Conservation (phyloP, 2,113 vertebrate genomes). For the Phrynosoma blainvillii region DNA sequence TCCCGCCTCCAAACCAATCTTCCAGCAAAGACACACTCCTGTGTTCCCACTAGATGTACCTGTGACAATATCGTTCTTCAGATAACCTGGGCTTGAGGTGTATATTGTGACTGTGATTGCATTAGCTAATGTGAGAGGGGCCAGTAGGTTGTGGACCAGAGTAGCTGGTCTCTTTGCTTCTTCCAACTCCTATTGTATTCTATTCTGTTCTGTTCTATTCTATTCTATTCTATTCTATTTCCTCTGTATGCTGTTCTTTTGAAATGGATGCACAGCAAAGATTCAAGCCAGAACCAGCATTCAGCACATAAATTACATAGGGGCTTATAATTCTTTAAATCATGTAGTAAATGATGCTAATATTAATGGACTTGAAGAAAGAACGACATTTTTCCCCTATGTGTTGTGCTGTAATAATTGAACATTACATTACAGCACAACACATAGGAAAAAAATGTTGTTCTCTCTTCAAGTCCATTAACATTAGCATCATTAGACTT, state of each 20-base stretch:
- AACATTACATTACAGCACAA: conserved; percentile 15
- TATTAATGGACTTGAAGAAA: not conserved
- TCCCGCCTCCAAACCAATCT: too few relatives aligned
- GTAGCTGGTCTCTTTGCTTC: not conserved
- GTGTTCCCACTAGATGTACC: too few relatives aligned
- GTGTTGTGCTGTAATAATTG: conserved; percentile 31
- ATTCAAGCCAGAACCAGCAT: not conserved
- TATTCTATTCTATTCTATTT: not conserved
- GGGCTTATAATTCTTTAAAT: not conserved
- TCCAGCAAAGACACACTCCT: too few relatives aligned
- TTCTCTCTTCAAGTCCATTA: not conserved
- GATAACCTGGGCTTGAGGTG: too few relatives aligned
- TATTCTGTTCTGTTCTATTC: not conserved
- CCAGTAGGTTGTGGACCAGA: not conserved
- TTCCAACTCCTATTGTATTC: not conserved
- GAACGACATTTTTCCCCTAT: not conserved
- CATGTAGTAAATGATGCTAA: not conserved
- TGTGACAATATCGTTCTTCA: too few relatives aligned
- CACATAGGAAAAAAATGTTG: not conserved
- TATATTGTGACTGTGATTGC: not conserved
- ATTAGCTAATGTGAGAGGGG: not conserved
- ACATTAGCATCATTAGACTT: not conserved
- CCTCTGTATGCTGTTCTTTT: not conserved
- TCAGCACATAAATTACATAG: not conserved
- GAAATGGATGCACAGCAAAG: not conserved